phyloP scores from a whole-genome alignment of 2,113 vertebrate genomes.

The Xiphophorus couchianus region DNA sequence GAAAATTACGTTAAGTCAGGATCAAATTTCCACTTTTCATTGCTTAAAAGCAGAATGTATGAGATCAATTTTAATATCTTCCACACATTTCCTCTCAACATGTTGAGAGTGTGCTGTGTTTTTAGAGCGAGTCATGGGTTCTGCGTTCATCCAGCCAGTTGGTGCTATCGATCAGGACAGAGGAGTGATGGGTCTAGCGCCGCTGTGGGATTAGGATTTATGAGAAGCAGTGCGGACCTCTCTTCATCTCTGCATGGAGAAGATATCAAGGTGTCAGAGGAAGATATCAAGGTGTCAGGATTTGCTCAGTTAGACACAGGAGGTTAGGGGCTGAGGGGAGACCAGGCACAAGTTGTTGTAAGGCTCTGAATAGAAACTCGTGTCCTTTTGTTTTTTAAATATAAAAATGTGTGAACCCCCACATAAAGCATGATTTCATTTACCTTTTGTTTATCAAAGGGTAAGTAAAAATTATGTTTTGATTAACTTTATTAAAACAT shows the following conservation, averaged over 20 bases:
- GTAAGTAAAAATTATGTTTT: not conserved
- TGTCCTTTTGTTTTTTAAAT: not conserved
- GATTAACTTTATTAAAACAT: not conserved
- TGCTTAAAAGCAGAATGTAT: not conserved
- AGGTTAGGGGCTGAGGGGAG: not conserved
- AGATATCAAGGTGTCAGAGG: not conserved
- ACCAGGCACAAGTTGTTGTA: not conserved
- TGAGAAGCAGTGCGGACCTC: not conserved
- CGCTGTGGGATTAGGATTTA: not conserved
- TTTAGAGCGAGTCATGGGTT: not conserved
- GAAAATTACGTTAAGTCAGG: not conserved
- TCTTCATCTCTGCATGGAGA: not conserved
- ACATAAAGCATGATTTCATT: not conserved
- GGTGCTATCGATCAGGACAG: not conserved
- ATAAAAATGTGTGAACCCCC: not conserved
- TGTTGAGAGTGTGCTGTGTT: not conserved
- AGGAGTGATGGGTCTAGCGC: not conserved
- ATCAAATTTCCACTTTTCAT: not conserved
- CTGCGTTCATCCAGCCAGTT: not conserved
- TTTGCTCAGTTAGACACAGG: not conserved
- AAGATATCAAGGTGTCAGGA: not conserved
- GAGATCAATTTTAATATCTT: not conserved
- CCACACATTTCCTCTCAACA: not conserved
- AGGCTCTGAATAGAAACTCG: not conserved
- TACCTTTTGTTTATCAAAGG: not conserved